Evolutionary conservation across 2,888 invertebrate species (phyloP).

Genomic region (Chaetogeoica ovagalla): DNA sequence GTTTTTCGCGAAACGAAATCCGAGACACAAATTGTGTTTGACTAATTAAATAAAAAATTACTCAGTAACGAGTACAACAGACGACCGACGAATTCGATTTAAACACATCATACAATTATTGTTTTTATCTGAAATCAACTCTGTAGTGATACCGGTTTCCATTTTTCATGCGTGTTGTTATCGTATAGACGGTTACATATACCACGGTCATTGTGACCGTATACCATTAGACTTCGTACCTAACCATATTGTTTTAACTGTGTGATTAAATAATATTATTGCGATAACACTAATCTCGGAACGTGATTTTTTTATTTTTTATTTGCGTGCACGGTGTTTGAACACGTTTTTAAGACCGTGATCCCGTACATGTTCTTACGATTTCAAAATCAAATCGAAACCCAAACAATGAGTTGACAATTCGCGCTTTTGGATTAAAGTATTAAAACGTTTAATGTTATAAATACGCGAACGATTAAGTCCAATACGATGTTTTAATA

Average conservation of each 20-base stretch:
- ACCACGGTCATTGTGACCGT: background rate
- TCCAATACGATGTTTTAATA: too few relatives aligned
- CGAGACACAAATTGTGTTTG: background rate
- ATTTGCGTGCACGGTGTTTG: too few relatives aligned
- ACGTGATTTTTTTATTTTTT: too few relatives aligned
- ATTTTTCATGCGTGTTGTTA: background rate
- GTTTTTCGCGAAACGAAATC: too few relatives aligned
- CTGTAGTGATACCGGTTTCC: background rate
- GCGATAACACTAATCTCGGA: background rate
- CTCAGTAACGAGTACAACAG: background rate
- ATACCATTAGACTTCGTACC: too few relatives aligned
- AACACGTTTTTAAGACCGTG: too few relatives aligned
- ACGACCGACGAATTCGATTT: slow-evolving; percentile 34
- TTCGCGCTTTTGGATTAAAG: too few relatives aligned
- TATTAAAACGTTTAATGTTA: too few relatives aligned
- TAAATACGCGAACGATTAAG: too few relatives aligned
- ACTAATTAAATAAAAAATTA: background rate
- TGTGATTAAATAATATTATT: background rate
- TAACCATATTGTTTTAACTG: background rate
- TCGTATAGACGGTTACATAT: background rate
- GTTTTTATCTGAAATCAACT: slow-evolving; percentile 1
- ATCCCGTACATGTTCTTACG: too few relatives aligned
- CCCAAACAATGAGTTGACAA: too few relatives aligned
- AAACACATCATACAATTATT: slow-evolving; percentile 43
- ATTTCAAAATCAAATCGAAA: too few relatives aligned